A percentile compares a stretch with the other conserved stretches of the same genome.
Conservation (phyloP, 1,140 invertebrate genomes). For the Oppia nitens region DNA sequence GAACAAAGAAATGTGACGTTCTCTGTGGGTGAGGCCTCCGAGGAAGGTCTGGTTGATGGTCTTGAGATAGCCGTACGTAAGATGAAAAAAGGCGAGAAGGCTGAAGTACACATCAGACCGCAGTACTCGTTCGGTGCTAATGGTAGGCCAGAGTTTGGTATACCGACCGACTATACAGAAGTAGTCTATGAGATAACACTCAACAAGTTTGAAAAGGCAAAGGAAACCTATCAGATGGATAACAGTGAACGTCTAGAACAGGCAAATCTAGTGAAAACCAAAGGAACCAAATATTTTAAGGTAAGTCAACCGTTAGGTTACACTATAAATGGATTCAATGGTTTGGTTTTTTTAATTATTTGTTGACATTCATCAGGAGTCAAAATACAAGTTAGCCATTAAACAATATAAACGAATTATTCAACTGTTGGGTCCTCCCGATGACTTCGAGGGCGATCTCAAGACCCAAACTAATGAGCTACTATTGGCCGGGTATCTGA, state of each 20-base stretch:
- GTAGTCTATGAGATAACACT: constrained; percentile 60
- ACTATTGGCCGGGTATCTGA: constrained; percentile 54
- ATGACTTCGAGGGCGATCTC: constrained; percentile 5
- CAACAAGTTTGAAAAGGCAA: constrained; percentile 33
- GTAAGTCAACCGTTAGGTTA: constrained; percentile 10
- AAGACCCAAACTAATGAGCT: constrained; percentile 26
- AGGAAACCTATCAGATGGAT: constrained; percentile 65
- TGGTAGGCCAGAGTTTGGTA: constrained; percentile 38
- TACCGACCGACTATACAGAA: constrained; percentile 43
- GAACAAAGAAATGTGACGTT: constrained; percentile 62
- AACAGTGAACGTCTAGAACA: constrained; percentile 57
- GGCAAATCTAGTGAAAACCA: constrained; percentile 65
- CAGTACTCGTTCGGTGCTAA: constrained; percentile 61
- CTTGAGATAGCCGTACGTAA: constrained; percentile 66
- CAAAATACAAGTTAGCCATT: constrained; percentile 57
- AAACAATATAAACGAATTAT: constrained; percentile 68
- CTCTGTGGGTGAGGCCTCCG: constrained; percentile 63
- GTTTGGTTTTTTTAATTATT: neutral
- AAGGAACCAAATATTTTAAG: constrained; percentile 76
- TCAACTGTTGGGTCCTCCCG: constrained; percentile 27
- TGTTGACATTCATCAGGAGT: constrained; percentile 31
- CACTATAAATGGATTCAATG: neutral
- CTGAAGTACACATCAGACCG: constrained; percentile 50
- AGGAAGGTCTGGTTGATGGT: constrained; percentile 54
- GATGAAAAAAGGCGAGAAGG: constrained; percentile 65